Percentiles rank a stretch among this genome's conserved stretches.
These are phyloP conservation scores for Adelosebastes latens DNA, from an alignment of 2,797 vertebrate genomes.

Conservation along the genomic window DNA sequence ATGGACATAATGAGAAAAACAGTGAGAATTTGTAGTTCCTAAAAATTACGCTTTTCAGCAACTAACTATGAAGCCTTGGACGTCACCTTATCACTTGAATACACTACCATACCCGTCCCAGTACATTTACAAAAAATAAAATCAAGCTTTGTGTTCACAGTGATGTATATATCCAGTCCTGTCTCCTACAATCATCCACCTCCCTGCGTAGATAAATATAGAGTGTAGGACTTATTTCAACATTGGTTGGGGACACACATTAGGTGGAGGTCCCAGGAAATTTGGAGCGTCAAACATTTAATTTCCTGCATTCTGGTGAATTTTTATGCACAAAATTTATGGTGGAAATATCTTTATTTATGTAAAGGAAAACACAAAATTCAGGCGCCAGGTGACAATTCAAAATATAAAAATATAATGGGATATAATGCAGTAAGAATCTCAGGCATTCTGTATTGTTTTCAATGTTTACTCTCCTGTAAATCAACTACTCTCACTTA, in stretches of 20 bases:
- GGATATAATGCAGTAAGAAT: too few relatives aligned
- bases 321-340: background rate
- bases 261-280: background rate
- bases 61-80: too few relatives aligned
- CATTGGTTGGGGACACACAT: background rate
- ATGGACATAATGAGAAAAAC: too few relatives aligned
- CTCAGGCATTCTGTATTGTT: too few relatives aligned
- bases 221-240: background rate
- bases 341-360: background rate
- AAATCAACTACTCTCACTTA: too few relatives aligned
- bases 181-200: background rate
- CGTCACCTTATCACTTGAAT: background rate
- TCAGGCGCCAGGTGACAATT: too few relatives aligned
- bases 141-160: background rate
- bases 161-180: background rate
- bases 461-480: too few relatives aligned
- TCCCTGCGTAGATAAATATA: background rate
- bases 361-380: background rate
- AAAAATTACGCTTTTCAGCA: too few relatives aligned
- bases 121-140: background rate
- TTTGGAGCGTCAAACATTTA: background rate
- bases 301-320: background rate
- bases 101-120: background rate
- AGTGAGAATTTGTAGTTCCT: too few relatives aligned
- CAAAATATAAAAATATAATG: too few relatives aligned